phyloP scores from a whole-genome alignment of 1,140 invertebrate species.

The Nephila pilipes region DNA sequence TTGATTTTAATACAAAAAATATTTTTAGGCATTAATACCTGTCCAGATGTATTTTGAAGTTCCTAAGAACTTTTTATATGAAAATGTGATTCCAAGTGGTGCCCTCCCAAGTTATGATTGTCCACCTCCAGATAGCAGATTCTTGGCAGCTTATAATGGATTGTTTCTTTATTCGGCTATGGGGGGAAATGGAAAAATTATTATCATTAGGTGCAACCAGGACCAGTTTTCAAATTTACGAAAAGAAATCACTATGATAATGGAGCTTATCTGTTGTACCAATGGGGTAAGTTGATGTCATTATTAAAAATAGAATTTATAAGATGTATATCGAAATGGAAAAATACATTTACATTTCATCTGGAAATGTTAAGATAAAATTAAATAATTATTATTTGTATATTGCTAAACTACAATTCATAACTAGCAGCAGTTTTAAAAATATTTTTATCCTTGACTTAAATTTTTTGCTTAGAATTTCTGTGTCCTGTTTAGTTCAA shows the following conservation, averaged over 20 bases:
- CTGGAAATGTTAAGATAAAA: too few relatives aligned
- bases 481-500: too few relatives aligned
- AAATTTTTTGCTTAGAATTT: too few relatives aligned
- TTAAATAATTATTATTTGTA: too few relatives aligned
- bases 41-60: constrained; percentile 61
- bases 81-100: neutral
- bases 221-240: constrained; percentile 17
- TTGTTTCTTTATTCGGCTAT: constrained; percentile 6
- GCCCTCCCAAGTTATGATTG: neutral
- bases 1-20: too few relatives aligned
- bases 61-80: constrained; percentile 1
- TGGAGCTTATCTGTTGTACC: constrained; percentile 50
- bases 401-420: too few relatives aligned
- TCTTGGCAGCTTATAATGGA: neutral
- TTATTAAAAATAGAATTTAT: neutral
- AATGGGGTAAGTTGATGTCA: constrained; percentile 54
- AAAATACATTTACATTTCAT: too few relatives aligned
- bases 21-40: constrained; percentile 64
- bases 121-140: neutral
- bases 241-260: constrained; percentile 33
- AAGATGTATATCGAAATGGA: too few relatives aligned
- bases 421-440: too few relatives aligned
- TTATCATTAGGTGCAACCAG: constrained; percentile 50
- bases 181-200: neutral
- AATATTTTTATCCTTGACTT: too few relatives aligned